Conservation (phyloP, 2,113 vertebrate species). For the Pitta sordida region DNA sequence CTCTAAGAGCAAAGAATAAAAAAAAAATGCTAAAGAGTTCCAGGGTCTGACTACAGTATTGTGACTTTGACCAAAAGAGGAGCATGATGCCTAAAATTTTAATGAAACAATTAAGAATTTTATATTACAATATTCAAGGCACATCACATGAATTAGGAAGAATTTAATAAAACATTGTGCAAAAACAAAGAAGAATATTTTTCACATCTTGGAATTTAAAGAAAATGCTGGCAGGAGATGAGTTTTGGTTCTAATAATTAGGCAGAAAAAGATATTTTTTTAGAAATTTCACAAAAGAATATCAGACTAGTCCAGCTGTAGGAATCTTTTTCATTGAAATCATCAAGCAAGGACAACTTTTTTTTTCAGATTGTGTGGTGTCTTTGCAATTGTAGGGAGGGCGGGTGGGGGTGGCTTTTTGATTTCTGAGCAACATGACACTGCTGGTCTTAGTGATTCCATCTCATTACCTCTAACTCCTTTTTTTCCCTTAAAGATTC, state of each 20-base stretch:
- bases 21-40: no score
- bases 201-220: neutral
- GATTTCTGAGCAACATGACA: neutral
- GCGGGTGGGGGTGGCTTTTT: neutral
- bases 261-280: neutral
- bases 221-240: neutral
- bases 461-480: neutral
- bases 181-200: neutral
- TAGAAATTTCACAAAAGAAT: neutral
- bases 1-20: neutral
- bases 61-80: neutral
- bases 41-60: neutral
- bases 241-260: neutral
- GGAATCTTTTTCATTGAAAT: neutral
- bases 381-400: neutral
- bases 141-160: neutral
- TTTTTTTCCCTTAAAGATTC: neutral
- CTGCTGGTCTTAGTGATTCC: neutral
- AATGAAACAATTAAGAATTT: neutral
- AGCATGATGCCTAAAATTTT: neutral
- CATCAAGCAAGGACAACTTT: neutral
- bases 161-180: neutral
- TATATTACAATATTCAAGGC: neutral
- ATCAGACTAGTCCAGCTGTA: neutral
- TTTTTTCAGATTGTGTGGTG: fast-evolving